Base-by-base conservation (phyloP, 1,140 invertebrate genomes). In the Rhyzopertha dominica region DNA sequence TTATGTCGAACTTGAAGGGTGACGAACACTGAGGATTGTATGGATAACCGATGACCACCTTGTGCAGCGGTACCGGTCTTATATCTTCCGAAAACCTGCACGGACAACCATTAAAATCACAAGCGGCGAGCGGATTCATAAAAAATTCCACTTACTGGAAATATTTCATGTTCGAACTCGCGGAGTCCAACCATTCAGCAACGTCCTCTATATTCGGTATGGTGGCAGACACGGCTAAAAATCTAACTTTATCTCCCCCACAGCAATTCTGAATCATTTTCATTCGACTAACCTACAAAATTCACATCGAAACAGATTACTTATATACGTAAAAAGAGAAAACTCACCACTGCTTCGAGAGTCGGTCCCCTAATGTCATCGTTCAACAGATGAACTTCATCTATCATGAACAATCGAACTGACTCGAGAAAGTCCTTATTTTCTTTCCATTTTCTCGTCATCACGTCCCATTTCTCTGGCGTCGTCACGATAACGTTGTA, bases 401-500 rank as follows among this genome's bases (percentile, higher is more conserved):
- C 87, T 41, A 91, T 82, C n/a, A 90, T 69, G 56, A 91, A 81
- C 4, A 91, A 65, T 53, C 79, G 78, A 7, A 88, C 72, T 1
- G 74, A 62, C 51, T 78, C 68, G 16, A 87, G 74, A 14, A 86
- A 53, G 24, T 67, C 58, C 44, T 67, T 71, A 53, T 84, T 76
- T 49, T 83, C 79, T 52, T 73, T 76, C 81, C 82, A 87, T 49
- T 75, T 74, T 47, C 86, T 71, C 0, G 85, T 89, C 29, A 89
- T 58, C 43, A 80, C 80, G 62, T 90, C 87, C 85, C 85, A 90
- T 70, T 90, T 90, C 66, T 90, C 87, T 5, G 87, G 87, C 3
- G 87, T 91, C 9, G 87, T 87, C 47, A 88, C 74, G 51, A 90
- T 82, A 23, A 90, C 67, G 54, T 74, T 73, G 31, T 59, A 54